Evolutionary conservation across 1,140 invertebrate species (phyloP).

Genomic region (Mylabris phalerata): DNA sequence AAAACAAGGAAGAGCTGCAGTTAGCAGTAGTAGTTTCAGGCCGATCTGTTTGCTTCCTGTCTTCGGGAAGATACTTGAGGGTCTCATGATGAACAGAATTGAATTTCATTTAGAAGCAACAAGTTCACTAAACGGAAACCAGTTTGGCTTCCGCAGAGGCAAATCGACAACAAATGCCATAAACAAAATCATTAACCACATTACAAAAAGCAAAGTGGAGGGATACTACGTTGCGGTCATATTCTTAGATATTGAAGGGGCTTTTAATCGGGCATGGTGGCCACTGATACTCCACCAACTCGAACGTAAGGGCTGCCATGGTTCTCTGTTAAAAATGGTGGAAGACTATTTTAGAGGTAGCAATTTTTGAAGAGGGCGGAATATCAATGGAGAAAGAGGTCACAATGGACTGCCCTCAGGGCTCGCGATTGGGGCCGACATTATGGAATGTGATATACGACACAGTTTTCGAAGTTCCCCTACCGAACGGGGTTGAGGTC

Average conservation of each 20-base stretch:
- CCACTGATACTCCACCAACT: slow-evolving; percentile 5
- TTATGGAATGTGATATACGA: slow-evolving; percentile 27
- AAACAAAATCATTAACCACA: slow-evolving; percentile 19
- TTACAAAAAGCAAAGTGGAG: slow-evolving; percentile 26
- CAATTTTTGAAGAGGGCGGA: background rate
- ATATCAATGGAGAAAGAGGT: background rate
- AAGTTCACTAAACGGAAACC: slow-evolving; percentile 20
- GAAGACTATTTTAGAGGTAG: slow-evolving; percentile 5
- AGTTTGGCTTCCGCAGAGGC: slow-evolving; percentile 26
- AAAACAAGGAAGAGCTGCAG: slow-evolving; percentile 23
- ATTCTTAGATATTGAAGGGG: slow-evolving; percentile 34
- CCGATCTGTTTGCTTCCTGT: slow-evolving; percentile 36
- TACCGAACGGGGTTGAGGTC: background rate
- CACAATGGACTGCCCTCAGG: slow-evolving; percentile 23
- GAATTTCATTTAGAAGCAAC: background rate
- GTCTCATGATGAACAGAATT: slow-evolving; percentile 16
- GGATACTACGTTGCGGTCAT: slow-evolving; percentile 27
- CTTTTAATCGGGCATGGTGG: slow-evolving; percentile 19
- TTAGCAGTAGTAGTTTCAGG: slow-evolving; percentile 27
- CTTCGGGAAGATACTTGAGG: slow-evolving; percentile 32
- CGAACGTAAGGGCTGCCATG: background rate
- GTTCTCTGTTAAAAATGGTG: background rate
- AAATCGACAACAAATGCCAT: slow-evolving; percentile 21
- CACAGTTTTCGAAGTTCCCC: background rate
- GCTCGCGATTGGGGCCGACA: slow-evolving; percentile 24